phyloP scores from a whole-genome alignment of 2,797 vertebrate genomes.

The Arctocebus calabarensis region DNA sequence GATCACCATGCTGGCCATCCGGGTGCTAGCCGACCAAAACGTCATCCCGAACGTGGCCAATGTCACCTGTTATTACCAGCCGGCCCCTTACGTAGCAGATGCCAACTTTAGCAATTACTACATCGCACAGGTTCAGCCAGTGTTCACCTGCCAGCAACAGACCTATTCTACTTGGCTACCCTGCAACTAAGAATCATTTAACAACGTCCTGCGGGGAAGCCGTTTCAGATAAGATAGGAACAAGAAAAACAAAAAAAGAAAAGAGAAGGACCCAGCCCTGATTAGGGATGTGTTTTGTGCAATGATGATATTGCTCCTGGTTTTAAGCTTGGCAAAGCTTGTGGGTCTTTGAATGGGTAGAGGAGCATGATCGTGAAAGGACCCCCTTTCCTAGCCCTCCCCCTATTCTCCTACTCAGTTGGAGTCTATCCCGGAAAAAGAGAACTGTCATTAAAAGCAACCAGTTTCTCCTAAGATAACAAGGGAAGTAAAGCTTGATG shows the following conservation, averaged over 20 bases:
- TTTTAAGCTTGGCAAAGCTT: conserved; percentile 85
- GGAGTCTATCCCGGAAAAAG: conserved; percentile 86
- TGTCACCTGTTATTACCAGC: conserved; percentile 99
- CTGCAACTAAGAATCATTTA: conserved; percentile 93
- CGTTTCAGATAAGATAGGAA: conserved; percentile 64
- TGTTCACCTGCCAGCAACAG: conserved; percentile 97
- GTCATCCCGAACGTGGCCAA: conserved; percentile 99
- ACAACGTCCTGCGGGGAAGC: conserved; percentile 79
- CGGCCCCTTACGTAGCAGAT: conserved; percentile 98
- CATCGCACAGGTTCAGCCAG: conserved; percentile 98
- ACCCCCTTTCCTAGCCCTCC: neutral
- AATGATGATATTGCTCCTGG: conserved; percentile 88
- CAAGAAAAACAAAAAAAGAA: neutral
- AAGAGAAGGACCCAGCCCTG: conserved; percentile 69
- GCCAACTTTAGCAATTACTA: conserved; percentile 99
- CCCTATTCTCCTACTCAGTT: conserved; percentile 68
- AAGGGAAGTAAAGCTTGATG: conserved; percentile 85
- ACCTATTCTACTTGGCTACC: conserved; percentile 98
- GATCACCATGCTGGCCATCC: conserved; percentile 98
- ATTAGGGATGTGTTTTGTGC: conserved; percentile 85
- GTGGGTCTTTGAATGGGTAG: conserved; percentile 81
- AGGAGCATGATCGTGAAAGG: conserved; percentile 84
- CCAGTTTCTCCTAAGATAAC: conserved; percentile 85
- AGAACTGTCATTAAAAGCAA: conserved; percentile 88
- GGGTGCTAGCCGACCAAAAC: conserved; percentile 98